A percentile compares a stretch with the other conserved stretches of the same genome.
phyloP scores from a whole-genome alignment of 2,113 vertebrate species.

The Malaclemys terrapin region DNA sequence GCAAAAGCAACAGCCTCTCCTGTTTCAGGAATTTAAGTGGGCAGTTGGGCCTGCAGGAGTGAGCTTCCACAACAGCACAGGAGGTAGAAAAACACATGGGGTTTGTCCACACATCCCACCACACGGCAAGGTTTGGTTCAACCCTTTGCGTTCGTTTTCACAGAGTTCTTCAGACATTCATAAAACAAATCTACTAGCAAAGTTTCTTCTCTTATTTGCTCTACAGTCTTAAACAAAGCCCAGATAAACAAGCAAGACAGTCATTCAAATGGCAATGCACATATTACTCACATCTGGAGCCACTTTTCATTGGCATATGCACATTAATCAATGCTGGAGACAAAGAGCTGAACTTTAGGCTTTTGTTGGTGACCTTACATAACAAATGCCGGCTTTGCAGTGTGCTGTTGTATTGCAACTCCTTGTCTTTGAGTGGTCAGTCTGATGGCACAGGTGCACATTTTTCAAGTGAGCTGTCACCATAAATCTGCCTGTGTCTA shows the following conservation, averaged over 20 bases:
- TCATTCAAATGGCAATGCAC: rapidly evolving
- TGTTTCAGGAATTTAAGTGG: neutral
- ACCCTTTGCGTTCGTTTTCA: neutral
- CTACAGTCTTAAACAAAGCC: neutral
- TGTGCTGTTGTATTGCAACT: rapidly evolving
- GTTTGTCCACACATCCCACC: neutral
- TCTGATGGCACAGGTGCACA: neutral
- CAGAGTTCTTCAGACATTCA: neutral
- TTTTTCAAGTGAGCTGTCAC: slow-evolving; percentile 1
- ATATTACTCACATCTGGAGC: rapidly evolving
- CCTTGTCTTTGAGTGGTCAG: rapidly evolving
- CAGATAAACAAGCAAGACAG: neutral
- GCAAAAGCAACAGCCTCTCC: neutral
- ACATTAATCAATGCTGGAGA: neutral
- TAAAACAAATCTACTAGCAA: neutral
- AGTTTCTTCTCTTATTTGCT: neutral
- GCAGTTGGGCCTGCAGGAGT: neutral
- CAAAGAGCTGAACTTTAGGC: neutral
- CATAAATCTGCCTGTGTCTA: neutral
- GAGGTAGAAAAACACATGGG: neutral
- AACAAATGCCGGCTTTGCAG: rapidly evolving
- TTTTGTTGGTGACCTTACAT: neutral
- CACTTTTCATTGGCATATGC: neutral
- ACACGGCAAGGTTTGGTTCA: neutral
- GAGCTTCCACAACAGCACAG: neutral